Evolutionary conservation across 1,140 invertebrate species (phyloP).

Genomic region (Lepidurus couesii): DNA sequence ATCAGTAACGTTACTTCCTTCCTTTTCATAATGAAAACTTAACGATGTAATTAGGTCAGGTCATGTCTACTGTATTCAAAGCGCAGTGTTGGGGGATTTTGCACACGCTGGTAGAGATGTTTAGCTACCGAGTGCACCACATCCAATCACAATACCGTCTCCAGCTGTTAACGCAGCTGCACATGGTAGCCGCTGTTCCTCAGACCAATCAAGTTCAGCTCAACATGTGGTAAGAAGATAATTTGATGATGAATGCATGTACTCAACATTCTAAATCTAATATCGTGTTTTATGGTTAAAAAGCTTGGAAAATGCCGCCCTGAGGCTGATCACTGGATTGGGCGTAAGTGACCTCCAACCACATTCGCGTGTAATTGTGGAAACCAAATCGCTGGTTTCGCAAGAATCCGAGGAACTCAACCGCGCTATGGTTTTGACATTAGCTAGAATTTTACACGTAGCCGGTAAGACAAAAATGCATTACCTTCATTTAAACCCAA

Average conservation of each 20-base stretch:
- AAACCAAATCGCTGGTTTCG: slow-evolving; percentile 82
- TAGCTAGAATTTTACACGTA: slow-evolving; percentile 90
- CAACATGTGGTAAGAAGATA: slow-evolving; percentile 66
- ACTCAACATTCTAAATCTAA: slow-evolving; percentile 25
- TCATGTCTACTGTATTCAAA: slow-evolving; percentile 74
- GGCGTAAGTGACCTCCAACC: slow-evolving; percentile 87
- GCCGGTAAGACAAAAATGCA: slow-evolving; percentile 56
- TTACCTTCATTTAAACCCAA: background rate
- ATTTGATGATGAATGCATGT: background rate
- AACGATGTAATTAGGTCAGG: slow-evolving; percentile 58
- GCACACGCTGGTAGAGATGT: slow-evolving; percentile 92
- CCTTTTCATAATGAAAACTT: slow-evolving; percentile 34
- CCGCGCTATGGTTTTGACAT: slow-evolving; percentile 78
- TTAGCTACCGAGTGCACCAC: slow-evolving; percentile 90
- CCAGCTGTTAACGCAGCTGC: slow-evolving; percentile 80
- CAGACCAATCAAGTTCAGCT: slow-evolving; percentile 93
- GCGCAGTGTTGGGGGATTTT: slow-evolving; percentile 89
- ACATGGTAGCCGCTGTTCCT: slow-evolving; percentile 77
- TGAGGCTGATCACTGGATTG: slow-evolving; percentile 82
- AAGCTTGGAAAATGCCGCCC: slow-evolving; percentile 86
- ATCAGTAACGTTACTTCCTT: slow-evolving; percentile 62
- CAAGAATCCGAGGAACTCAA: slow-evolving; percentile 93
- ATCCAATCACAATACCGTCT: slow-evolving; percentile 92
- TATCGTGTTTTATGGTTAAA: slow-evolving; percentile 37
- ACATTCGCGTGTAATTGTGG: slow-evolving; percentile 76